phyloP scores from a whole-genome alignment of 1,140 invertebrate species.

The Trichoplusia ni region DNA sequence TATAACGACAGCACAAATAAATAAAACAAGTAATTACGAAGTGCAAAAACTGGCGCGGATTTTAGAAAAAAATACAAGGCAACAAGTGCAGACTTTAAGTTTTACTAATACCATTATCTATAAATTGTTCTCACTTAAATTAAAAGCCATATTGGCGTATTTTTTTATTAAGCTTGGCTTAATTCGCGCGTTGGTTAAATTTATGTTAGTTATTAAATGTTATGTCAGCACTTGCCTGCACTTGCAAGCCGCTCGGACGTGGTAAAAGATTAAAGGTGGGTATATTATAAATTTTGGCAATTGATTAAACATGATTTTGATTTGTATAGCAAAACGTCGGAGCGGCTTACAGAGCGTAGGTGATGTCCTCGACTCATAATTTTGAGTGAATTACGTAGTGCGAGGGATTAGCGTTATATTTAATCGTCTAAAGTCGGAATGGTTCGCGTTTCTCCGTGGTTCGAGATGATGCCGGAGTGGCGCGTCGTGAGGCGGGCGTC shows the following conservation, averaged over 20 bases:
- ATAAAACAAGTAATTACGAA: slow-evolving; percentile 55
- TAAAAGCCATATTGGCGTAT: slow-evolving; percentile 72
- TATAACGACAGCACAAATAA: slow-evolving; percentile 71
- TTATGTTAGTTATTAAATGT: slow-evolving; percentile 69
- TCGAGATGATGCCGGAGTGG: slow-evolving; percentile 62
- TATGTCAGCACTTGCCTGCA: slow-evolving; percentile 55
- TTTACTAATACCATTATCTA: slow-evolving; percentile 70
- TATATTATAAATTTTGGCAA: slow-evolving; percentile 42
- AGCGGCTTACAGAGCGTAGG: slow-evolving; percentile 50
- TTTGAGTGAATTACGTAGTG: slow-evolving; percentile 14
- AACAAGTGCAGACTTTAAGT: slow-evolving; percentile 81
- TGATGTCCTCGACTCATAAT: slow-evolving; percentile 9
- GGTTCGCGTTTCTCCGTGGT: slow-evolving; percentile 79
- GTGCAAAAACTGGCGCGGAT: slow-evolving; percentile 59
- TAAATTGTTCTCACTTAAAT: slow-evolving; percentile 65
- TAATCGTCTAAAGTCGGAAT: slow-evolving; percentile 76
- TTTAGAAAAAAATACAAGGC: slow-evolving; percentile 76
- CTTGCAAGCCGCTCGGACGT: slow-evolving; percentile 45
- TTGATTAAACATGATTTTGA: slow-evolving; percentile 31
- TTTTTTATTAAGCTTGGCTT: slow-evolving; percentile 71
- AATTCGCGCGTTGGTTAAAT: slow-evolving; percentile 76
- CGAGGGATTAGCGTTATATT: not conserved
- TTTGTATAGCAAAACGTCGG: slow-evolving; percentile 38
- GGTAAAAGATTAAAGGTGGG: slow-evolving; percentile 36
- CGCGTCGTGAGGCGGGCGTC: slow-evolving; percentile 69